Evolutionary conservation across 2,113 vertebrate species (phyloP).

Genomic region (Dipodomys stephensi): DNA sequence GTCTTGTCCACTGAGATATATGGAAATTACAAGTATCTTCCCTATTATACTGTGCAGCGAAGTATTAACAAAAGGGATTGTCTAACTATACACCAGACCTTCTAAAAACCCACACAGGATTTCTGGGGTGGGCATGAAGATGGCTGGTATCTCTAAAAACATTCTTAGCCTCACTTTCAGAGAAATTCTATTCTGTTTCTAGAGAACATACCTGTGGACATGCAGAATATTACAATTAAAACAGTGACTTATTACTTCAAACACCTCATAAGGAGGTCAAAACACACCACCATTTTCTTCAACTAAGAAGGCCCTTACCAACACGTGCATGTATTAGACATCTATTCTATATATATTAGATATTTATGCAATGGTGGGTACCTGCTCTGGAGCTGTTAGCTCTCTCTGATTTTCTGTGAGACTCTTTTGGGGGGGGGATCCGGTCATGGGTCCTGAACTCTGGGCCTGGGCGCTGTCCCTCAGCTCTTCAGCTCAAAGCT

Average conservation of each 20-base stretch:
- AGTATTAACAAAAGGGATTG: not conserved
- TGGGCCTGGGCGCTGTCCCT: too few species aligned
- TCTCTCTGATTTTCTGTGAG: too few species aligned
- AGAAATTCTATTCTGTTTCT: slow-evolving; percentile 7
- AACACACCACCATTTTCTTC: not conserved
- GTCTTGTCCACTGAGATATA: not conserved
- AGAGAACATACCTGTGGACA: not conserved
- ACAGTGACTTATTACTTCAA: not conserved
- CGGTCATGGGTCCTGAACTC: too few species aligned
- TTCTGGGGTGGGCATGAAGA: not conserved
- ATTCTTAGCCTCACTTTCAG: not conserved
- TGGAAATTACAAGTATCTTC: not conserved
- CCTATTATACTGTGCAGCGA: not conserved
- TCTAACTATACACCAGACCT: not conserved
- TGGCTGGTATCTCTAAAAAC: not conserved
- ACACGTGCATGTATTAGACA: not conserved
- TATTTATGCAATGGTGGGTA: not conserved
- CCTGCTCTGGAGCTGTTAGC: not conserved
- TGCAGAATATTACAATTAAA: not conserved
- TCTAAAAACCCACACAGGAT: not conserved
- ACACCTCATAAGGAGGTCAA: not conserved
- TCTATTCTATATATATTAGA: not conserved
- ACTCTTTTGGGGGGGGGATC: too few species aligned
- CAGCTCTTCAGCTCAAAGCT: too few species aligned
- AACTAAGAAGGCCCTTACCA: not conserved